Evolutionary conservation across 2,113 vertebrate species (phyloP).

Genomic region (Colius striatus): DNA sequence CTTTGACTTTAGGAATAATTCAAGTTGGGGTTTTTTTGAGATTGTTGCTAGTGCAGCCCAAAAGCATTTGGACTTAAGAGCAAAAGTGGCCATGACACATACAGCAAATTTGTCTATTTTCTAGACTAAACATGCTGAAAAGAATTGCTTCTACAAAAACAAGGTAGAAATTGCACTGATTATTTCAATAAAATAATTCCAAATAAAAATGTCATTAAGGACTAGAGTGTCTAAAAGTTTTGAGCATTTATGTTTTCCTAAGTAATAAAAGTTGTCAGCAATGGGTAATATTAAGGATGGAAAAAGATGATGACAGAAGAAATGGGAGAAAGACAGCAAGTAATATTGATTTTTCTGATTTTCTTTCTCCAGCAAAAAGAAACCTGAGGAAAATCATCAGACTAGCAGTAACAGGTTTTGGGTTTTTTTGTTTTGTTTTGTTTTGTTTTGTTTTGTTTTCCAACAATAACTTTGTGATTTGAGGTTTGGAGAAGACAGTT

Average conservation of each 20-base stretch:
- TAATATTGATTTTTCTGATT: background rate
- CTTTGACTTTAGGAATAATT: background rate
- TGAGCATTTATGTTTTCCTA: background rate
- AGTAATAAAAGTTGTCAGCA: background rate
- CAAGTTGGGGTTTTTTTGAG: background rate
- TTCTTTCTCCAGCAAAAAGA: background rate
- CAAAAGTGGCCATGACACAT: background rate
- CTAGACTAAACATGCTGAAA: background rate
- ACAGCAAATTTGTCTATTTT: background rate
- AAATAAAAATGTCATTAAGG: background rate
- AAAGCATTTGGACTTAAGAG: background rate
- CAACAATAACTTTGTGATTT: background rate
- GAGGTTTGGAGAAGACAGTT: background rate
- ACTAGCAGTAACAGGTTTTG: background rate
- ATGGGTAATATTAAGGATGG: background rate
- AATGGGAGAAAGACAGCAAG: background rate
- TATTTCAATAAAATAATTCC: background rate
- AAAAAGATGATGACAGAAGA: background rate
- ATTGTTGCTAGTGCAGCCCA: background rate
- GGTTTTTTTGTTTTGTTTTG: background rate
- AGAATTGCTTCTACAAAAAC: background rate
- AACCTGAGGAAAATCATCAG: background rate
- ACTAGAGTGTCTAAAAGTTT: background rate
- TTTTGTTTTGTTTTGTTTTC: fast-evolving
- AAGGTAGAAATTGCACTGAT: background rate